phyloP scores from a whole-genome alignment of 2,797 vertebrate species.

The Diglossa cyanea region DNA sequence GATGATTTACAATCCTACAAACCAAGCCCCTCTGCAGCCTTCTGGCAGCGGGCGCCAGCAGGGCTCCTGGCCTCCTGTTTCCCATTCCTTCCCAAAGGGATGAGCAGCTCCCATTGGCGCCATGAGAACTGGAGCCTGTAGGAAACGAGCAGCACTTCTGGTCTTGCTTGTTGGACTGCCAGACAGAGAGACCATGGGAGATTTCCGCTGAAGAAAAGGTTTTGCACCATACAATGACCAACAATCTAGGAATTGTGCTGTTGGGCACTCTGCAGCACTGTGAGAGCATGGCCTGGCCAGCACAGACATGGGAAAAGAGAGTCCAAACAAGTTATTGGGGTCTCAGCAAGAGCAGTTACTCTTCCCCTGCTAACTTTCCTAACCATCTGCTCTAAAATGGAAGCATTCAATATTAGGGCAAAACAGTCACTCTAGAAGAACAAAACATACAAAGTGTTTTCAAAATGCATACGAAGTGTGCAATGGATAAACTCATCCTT shows the following conservation, averaged over 20 bases:
- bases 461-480: neutral
- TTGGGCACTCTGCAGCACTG: neutral
- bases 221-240: rapidly evolving
- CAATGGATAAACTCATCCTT: neutral
- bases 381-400: neutral
- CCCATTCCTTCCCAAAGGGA: neutral
- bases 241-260: neutral
- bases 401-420: neutral
- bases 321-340: neutral
- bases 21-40: neutral
- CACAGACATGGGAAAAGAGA: neutral
- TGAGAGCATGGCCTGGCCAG: rapidly evolving
- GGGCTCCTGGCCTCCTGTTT: slow-evolving; percentile 16
- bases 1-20: slow-evolving; percentile 34
- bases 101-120: neutral
- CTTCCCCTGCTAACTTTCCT: neutral
- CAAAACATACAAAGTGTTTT: neutral
- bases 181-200: neutral
- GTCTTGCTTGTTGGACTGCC: neutral
- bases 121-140: neutral
- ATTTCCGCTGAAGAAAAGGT: neutral
- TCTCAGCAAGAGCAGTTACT: neutral
- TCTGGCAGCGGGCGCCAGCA: neutral
- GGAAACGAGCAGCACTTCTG: neutral
- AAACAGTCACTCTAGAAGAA: neutral